Evolutionary conservation across 2,113 vertebrate genomes (phyloP).

Genomic region (Ageneiosus marmoratus): DNA sequence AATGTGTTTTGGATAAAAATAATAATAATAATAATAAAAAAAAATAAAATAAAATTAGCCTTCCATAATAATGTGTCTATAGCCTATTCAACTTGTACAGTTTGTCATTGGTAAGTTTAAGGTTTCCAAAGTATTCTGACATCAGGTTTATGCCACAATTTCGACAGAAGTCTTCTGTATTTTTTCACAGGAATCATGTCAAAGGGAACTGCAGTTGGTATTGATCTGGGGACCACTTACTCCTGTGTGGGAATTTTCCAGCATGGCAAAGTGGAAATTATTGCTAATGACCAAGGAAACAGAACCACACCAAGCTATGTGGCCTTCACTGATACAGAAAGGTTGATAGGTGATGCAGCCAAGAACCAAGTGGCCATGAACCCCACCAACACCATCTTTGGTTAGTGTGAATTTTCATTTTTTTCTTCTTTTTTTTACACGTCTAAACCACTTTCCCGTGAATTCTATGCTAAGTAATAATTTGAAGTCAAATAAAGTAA

Average conservation of each 20-base stretch:
- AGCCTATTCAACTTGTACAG: too few relatives aligned
- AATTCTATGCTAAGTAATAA: background rate
- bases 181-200: constrained; percentile 68
- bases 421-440: background rate
- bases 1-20: too few relatives aligned
- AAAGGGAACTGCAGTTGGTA: constrained; percentile 83
- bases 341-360: constrained; percentile 67
- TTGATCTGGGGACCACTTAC: constrained; percentile 89
- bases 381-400: constrained; percentile 71
- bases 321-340: constrained; percentile 65
- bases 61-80: too few relatives aligned
- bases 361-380: constrained; percentile 71
- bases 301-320: constrained; percentile 69
- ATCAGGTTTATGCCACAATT: background rate
- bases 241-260: constrained; percentile 90
- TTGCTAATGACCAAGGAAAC: constrained; percentile 82
- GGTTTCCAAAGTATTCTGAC: too few relatives aligned
- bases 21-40: too few relatives aligned
- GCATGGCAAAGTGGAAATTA: constrained; percentile 90
- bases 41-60: too few relatives aligned
- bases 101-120: too few relatives aligned
- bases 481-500: background rate
- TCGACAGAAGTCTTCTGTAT: background rate
- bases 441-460: background rate
- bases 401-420: constrained; percentile 42